Evolutionary conservation across 1,140 invertebrate species (phyloP).

Genomic region (Magallana gigas): DNA sequence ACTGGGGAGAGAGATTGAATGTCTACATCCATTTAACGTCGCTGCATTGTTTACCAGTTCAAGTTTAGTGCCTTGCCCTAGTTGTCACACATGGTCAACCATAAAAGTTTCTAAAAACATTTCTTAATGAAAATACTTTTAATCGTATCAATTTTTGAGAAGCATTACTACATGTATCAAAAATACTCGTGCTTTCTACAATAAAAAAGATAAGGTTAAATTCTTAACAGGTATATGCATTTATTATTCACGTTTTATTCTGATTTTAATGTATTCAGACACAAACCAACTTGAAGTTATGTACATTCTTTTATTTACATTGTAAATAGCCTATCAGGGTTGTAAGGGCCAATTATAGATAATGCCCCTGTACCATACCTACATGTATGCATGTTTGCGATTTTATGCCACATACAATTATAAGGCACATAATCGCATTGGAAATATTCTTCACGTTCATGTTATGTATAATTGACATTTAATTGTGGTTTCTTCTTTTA

Average conservation of each 20-base stretch:
- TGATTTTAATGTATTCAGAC: conserved; percentile 3
- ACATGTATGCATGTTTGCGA: no score
- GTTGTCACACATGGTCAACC: neutral
- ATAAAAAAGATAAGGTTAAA: neutral
- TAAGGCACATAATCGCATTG: no score
- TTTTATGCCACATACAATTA: no score
- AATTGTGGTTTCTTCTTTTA: no score
- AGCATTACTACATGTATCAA: no score
- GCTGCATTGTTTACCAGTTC: neutral
- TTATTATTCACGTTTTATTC: neutral
- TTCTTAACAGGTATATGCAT: neutral
- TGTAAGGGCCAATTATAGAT: no score
- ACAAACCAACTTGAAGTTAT: neutral
- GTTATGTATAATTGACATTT: no score
- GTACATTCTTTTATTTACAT: conserved; percentile 11
- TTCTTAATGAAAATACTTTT: neutral
- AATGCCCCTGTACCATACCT: no score
- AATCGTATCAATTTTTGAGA: no score
- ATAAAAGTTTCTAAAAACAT: neutral
- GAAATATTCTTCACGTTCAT: no score
- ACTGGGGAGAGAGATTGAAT: neutral
- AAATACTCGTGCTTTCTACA: no score
- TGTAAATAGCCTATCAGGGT: neutral
- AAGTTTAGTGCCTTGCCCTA: neutral
- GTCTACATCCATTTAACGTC: conserved; percentile 2